Base-by-base conservation (phyloP, 2,797 vertebrate species). In the Coccyzus lansbergi region DNA sequence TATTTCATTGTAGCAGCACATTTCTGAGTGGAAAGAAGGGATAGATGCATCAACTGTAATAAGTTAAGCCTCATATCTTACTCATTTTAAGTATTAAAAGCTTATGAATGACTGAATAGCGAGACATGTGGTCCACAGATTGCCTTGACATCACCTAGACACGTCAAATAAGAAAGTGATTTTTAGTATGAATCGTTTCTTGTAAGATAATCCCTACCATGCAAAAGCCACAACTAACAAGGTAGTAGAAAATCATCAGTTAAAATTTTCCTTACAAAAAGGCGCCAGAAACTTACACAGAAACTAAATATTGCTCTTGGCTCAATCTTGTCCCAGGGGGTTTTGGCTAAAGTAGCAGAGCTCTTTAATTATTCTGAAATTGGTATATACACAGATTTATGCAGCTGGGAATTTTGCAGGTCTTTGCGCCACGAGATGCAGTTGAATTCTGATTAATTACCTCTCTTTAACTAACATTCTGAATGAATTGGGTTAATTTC, bases 291-390 rank as follows among this genome's bases (percentile, higher is more conserved):
- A 67, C 34, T 83, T 92, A 64, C 5, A 5, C 1, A 0, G 74
- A 88, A 74, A 4, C 1, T 26, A 85, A 74, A 68, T 74, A 80
- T 60, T 92, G 24, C 31, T 76, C 31, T 86, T 92, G 56, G 60
- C 46, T 63, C 33, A 28, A 67, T 60, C 36, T 56, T 83, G 29
- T 84, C 92, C 68, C 89, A 53, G 29, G 34, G 78, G 84, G 7
- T 7, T 40, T 71, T 70, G 16, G 28, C 33, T 95, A 83, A 88
- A 92, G 87, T 36, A 93, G 48, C 68, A 94, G 87, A 53, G 53
- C 49, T 77, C 59, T 77, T 85, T 83, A 92, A 93, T 95, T 82
- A 92, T 92, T 87, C 82, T 83, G 69, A 74, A 91, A 93, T 83
- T 62, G 76, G 91, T 93, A 93, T 89, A 84, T 67, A 68, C 68